Percentiles rank a stretch among this genome's conserved stretches.
Conservation (phyloP, 2,113 vertebrate species). For the Romanogobio albipinnatus region DNA sequence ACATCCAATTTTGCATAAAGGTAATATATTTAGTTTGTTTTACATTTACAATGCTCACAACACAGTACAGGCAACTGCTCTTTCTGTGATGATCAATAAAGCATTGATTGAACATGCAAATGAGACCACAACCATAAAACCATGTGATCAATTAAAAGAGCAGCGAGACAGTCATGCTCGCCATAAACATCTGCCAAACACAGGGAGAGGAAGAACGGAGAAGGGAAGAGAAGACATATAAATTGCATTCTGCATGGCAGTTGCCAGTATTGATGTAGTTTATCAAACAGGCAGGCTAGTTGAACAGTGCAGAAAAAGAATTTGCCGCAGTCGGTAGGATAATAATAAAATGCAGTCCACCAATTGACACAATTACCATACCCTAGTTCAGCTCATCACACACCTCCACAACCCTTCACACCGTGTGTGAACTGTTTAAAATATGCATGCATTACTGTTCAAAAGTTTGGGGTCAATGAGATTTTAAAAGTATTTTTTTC, state of each 20-base stretch:
- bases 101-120: neutral
- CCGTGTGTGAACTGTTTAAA: neutral
- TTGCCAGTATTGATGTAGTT: slow-evolving; percentile 69
- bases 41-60: too few relatives aligned
- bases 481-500: neutral
- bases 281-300: slow-evolving; percentile 69
- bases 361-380: slow-evolving; percentile 64
- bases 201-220: neutral
- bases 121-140: neutral
- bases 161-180: neutral
- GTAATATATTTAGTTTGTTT: neutral
- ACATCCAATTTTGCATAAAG: neutral
- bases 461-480: neutral
- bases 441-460: neutral
- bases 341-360: slow-evolving; percentile 71
- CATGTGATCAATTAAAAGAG: slow-evolving; percentile 7
- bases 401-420: neutral
- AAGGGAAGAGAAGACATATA: slow-evolving; percentile 50
- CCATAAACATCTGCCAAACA: neutral
- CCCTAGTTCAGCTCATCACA: slow-evolving; percentile 57
- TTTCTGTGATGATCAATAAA: neutral
- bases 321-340: slow-evolving; percentile 64
- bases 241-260: slow-evolving; percentile 65
- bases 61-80: neutral
- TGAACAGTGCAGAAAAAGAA: slow-evolving; percentile 55